phyloP scores from a whole-genome alignment of 2,888 invertebrate species.

The Poecilus cupreus region DNA sequence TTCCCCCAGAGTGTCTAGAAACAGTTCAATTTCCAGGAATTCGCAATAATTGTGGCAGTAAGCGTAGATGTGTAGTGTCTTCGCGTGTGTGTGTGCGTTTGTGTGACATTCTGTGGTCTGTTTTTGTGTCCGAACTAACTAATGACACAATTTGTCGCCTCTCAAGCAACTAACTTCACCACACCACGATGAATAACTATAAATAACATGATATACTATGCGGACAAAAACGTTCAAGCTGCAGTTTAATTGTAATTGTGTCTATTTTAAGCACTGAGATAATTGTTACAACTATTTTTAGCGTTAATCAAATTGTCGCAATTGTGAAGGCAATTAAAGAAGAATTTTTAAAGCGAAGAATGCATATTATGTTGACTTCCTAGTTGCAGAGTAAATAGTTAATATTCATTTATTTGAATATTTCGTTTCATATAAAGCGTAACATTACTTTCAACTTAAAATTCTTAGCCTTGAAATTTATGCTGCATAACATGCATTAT shows the following conservation, averaged over 20 bases:
- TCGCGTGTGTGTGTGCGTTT: slow-evolving; percentile 57
- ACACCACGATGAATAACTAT: slow-evolving; percentile 63
- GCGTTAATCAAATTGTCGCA: slow-evolving; percentile 12
- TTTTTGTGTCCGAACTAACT: slow-evolving; percentile 67
- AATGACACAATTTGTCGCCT: slow-evolving; percentile 69
- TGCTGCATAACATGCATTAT: too few relatives aligned
- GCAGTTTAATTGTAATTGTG: slow-evolving; percentile 7
- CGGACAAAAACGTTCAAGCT: slow-evolving; percentile 12
- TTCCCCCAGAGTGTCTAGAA: slow-evolving; percentile 3
- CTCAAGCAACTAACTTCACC: slow-evolving; percentile 66
- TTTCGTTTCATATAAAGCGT: too few relatives aligned
- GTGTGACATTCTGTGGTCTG: slow-evolving; percentile 68
- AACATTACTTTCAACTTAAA: too few relatives aligned
- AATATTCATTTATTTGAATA: too few relatives aligned
- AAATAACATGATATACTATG: slow-evolving; percentile 63
- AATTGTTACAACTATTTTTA: slow-evolving; percentile 28
- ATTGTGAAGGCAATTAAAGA: background rate
- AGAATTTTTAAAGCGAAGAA: background rate
- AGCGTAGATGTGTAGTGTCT: background rate
- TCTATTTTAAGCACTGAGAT: slow-evolving; percentile 25
- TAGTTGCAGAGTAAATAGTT: too few relatives aligned
- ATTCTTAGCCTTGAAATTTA: too few relatives aligned
- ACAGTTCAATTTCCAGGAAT: background rate
- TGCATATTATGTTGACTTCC: slow-evolving; percentile 1
- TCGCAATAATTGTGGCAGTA: slow-evolving; percentile 19